phyloP scores from a whole-genome alignment of 2,888 invertebrate genomes.

The Pseudoips prasinana region DNA sequence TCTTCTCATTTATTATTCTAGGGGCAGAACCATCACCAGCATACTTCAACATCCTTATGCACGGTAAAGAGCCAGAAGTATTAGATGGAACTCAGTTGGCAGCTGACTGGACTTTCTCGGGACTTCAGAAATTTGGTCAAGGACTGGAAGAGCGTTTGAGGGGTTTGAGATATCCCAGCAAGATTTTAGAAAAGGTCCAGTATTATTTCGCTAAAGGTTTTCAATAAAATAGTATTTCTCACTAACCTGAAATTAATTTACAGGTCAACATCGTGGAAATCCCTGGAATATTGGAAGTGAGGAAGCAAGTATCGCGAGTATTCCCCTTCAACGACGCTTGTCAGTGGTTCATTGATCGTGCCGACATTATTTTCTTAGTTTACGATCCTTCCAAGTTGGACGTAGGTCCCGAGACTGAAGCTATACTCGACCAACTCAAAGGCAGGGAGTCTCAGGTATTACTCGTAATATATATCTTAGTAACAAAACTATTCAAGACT shows the following conservation, averaged over 20 bases:
- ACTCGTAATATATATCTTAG: too few species aligned
- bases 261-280: slow-evolving; percentile 98
- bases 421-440: slow-evolving; percentile 96
- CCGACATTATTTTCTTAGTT: slow-evolving; percentile 96
- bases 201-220: too few species aligned
- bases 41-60: slow-evolving; percentile 95
- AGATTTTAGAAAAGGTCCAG: slow-evolving; percentile 92
- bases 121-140: slow-evolving; percentile 97
- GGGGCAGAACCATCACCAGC: slow-evolving; percentile 97
- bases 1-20: slow-evolving; percentile 47
- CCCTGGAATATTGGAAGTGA: slow-evolving; percentile 96
- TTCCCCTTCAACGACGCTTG: slow-evolving; percentile 98
- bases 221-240: too few species aligned
- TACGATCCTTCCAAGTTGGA: slow-evolving; percentile 98
- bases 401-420: slow-evolving; percentile 97
- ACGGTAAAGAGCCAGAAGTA: slow-evolving; percentile 92
- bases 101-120: slow-evolving; percentile 97
- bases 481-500: slow-evolving; percentile 1
- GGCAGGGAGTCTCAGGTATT: slow-evolving; percentile 93
- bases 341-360: slow-evolving; percentile 98
- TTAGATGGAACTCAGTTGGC: slow-evolving; percentile 96
- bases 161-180: slow-evolving; percentile 90
- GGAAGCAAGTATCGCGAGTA: slow-evolving; percentile 94
- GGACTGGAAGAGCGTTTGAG: slow-evolving; percentile 93
- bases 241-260: slow-evolving; percentile 6